Conservation (phyloP, 2,113 vertebrate genomes). For the Ceratotherium simum region DNA sequence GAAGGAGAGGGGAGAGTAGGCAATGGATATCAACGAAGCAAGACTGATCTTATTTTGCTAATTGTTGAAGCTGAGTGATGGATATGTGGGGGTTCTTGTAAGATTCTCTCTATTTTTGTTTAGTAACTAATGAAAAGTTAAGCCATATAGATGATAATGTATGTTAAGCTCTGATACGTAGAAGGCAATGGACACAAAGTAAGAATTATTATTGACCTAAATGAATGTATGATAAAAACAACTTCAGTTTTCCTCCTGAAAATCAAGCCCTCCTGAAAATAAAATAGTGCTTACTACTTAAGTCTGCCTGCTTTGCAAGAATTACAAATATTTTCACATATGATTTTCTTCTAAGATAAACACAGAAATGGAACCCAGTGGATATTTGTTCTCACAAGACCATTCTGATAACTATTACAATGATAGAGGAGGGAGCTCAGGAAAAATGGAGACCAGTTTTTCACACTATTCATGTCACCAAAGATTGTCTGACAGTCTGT, state of each 20-base stretch:
- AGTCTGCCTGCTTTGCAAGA: neutral
- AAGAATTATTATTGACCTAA: neutral
- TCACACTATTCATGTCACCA: neutral
- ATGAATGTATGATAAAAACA: neutral
- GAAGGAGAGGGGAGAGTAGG: neutral
- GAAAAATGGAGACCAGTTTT: constrained; percentile 30
- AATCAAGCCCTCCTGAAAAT: constrained; percentile 64
- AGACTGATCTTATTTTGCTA: neutral
- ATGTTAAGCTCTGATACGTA: neutral
- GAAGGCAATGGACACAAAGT: neutral
- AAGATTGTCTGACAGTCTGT: constrained; percentile 1
- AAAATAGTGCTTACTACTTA: neutral
- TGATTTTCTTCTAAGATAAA: neutral
- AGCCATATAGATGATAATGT: neutral
- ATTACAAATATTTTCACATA: neutral
- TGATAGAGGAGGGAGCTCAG: neutral
- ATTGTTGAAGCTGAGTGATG: neutral
- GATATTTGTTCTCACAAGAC: neutral
- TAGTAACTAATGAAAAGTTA: neutral
- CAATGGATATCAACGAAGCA: neutral
- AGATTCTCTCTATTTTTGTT: neutral
- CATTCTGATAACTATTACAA: neutral
- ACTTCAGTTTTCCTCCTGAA: constrained; percentile 30
- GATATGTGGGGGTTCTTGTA: neutral
- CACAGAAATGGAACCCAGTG: neutral